phyloP scores from a whole-genome alignment of 2,113 vertebrate genomes.

The Hydropotes inermis region DNA sequence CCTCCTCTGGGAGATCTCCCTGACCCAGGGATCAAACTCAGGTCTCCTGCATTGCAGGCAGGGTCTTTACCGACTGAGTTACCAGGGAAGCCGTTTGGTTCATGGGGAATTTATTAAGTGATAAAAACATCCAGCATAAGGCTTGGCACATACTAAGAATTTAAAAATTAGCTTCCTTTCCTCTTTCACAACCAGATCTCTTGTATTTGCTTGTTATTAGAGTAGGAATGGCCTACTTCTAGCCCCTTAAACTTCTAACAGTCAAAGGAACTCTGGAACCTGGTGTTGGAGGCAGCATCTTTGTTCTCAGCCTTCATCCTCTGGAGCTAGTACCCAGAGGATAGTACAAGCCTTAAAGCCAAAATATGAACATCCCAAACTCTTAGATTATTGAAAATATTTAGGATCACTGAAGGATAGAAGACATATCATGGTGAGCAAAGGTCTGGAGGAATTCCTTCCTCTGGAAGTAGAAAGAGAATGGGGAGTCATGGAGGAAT shows the following conservation, averaged over 20 bases:
- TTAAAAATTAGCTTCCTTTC: slow-evolving; percentile 13
- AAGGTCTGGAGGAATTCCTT: background rate
- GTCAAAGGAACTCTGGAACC: background rate
- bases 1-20: background rate
- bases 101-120: background rate
- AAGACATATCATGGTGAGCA: background rate
- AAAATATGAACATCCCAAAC: background rate
- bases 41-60: background rate
- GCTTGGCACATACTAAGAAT: background rate
- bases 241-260: background rate
- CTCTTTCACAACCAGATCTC: background rate
- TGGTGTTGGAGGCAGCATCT: background rate
- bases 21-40: background rate
- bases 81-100: background rate
- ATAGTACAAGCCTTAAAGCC: background rate
- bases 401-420: background rate
- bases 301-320: background rate
- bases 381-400: background rate
- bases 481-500: background rate
- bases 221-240: background rate
- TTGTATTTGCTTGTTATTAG: background rate
- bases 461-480: background rate
- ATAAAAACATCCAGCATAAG: background rate
- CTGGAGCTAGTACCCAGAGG: background rate
- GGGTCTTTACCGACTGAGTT: background rate